Percentiles rank a stretch among this genome's conserved stretches.
These are phyloP conservation scores for Oplegnathus fasciatus DNA, from an alignment of 2,113 vertebrate genomes.

Conservation along the genomic window DNA sequence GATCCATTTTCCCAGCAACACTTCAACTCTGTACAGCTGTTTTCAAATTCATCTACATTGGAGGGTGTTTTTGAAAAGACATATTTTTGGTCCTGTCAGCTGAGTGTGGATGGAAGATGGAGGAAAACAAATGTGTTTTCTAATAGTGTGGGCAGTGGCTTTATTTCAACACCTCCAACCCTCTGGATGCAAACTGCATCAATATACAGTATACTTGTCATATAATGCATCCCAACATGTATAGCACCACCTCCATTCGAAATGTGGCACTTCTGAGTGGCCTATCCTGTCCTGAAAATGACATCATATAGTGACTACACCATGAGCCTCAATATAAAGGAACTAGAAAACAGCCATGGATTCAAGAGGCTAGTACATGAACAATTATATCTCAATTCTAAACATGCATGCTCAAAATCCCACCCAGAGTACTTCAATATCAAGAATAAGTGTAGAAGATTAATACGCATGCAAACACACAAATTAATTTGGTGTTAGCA, in stretches of 20 bases:
- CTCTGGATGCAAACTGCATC: not conserved
- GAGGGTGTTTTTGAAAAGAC: not conserved
- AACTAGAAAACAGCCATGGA: not conserved
- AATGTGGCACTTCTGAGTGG: not conserved
- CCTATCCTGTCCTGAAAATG: not conserved
- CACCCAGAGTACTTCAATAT: not conserved
- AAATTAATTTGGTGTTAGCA: not conserved
- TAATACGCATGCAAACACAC: not conserved
- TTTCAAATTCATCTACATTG: not conserved
- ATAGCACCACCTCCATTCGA: not conserved
- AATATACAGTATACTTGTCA: not conserved
- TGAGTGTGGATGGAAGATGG: not conserved
- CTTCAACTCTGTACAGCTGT: not conserved
- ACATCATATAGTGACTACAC: not conserved
- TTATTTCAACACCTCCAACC: not conserved
- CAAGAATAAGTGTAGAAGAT: not conserved
- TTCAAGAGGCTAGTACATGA: not conserved
- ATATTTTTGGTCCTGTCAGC: not conserved
- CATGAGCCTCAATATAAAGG: not conserved
- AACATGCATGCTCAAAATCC: not conserved
- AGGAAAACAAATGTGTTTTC: not conserved
- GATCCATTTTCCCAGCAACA: not conserved
- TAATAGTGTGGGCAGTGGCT: not conserved
- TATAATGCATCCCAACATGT: not conserved
- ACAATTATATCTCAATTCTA: not conserved